phyloP scores from a whole-genome alignment of 2,888 invertebrate genomes.

The Argyresthia albistria region DNA sequence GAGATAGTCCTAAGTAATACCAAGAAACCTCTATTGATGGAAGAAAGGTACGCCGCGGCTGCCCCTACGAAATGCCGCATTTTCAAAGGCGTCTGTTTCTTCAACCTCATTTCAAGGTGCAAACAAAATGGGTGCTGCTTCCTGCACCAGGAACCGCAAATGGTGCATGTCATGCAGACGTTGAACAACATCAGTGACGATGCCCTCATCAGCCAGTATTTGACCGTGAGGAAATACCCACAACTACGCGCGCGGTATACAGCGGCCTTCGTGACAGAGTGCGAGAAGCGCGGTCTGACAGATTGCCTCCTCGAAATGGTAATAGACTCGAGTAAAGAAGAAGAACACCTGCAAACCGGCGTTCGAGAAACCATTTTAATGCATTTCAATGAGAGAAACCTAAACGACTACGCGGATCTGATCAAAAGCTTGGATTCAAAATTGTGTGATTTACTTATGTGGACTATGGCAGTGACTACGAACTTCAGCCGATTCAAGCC shows the following conservation, averaged over 20 bases:
- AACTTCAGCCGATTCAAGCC: slow-evolving; percentile 50
- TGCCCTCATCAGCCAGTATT: slow-evolving; percentile 36
- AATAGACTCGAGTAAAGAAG: slow-evolving; percentile 26
- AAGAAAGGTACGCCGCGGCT: slow-evolving; percentile 17
- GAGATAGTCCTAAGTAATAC: too few relatives aligned
- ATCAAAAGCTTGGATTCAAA: slow-evolving; percentile 16
- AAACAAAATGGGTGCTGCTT: slow-evolving; percentile 26
- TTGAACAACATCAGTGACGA: slow-evolving; percentile 19
- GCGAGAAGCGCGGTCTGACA: slow-evolving; percentile 27
- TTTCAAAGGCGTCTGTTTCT: slow-evolving; percentile 36
- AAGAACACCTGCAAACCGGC: slow-evolving; percentile 16
- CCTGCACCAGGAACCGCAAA: slow-evolving; percentile 20
- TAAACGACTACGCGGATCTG: slow-evolving; percentile 27
- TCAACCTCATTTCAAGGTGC: slow-evolving; percentile 29
- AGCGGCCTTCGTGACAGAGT: slow-evolving; percentile 29
- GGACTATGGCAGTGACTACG: slow-evolving; percentile 36
- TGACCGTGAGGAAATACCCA: slow-evolving; percentile 20
- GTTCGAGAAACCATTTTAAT: slow-evolving; percentile 31
- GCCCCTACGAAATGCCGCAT: too few relatives aligned
- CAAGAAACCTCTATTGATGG: not conserved
- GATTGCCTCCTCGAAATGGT: slow-evolving; percentile 38
- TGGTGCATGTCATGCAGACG: slow-evolving; percentile 13
- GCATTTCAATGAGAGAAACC: slow-evolving; percentile 25
- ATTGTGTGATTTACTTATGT: slow-evolving; percentile 39
- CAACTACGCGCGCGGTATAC: slow-evolving; percentile 26